Percentiles rank a stretch among this genome's conserved stretches.
These are phyloP conservation scores for Neelides sp. DNA, from an alignment of 1,140 invertebrate species.

Conservation along the genomic window DNA sequence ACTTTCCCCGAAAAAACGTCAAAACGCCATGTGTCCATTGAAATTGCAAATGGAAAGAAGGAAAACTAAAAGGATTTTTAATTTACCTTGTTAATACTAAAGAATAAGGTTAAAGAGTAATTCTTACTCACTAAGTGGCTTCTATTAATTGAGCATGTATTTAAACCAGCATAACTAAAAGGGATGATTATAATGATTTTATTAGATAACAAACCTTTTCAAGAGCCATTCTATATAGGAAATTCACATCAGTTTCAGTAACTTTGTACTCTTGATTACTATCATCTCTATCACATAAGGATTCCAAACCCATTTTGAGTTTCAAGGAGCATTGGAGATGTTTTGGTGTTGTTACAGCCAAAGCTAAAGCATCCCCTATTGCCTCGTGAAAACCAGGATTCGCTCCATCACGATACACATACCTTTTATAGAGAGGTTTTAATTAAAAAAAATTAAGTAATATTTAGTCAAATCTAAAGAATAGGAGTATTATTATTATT, in stretches of 20 bases:
- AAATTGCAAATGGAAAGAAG: slow-evolving; percentile 30
- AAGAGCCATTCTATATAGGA: slow-evolving; percentile 7
- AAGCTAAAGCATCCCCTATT: slow-evolving; percentile 66
- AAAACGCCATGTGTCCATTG: slow-evolving; percentile 42
- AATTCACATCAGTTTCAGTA: slow-evolving; percentile 10
- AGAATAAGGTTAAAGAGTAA: neutral
- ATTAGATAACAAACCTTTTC: slow-evolving; percentile 7
- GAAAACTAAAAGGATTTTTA: slow-evolving; percentile 10
- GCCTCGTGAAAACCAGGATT: slow-evolving; percentile 69
- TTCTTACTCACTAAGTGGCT: neutral
- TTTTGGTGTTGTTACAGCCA: slow-evolving; percentile 58
- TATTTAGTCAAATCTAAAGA: too few species aligned
- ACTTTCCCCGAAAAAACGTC: slow-evolving; percentile 37
- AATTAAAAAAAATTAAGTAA: too few species aligned
- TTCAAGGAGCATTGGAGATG: slow-evolving; percentile 61
- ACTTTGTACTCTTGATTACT: neutral
- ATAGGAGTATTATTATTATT: too few species aligned
- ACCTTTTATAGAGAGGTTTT: too few species aligned
- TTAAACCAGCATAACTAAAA: neutral
- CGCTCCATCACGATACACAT: neutral
- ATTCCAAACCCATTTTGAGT: slow-evolving; percentile 51
- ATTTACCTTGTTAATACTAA: neutral
- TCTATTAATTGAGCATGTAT: neutral
- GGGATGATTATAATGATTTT: neutral
- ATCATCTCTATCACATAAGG: slow-evolving; percentile 37